phyloP scores from a whole-genome alignment of 2,797 vertebrate genomes.

The Emys orbicularis region DNA sequence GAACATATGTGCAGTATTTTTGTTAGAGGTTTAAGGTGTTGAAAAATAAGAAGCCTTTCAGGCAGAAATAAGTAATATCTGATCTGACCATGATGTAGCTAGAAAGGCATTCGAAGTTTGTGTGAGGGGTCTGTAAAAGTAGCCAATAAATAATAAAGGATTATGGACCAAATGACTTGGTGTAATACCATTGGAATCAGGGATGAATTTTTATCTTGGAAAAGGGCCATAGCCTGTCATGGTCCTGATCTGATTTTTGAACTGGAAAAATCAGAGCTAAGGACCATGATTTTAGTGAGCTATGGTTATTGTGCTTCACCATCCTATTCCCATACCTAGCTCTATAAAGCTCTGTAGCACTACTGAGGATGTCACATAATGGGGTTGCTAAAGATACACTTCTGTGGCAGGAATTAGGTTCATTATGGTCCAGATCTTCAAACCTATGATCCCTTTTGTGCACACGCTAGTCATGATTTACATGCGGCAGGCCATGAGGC shows the following conservation, averaged over 20 bases:
- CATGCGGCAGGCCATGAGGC: background rate
- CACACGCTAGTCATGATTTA: background rate
- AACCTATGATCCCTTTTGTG: background rate
- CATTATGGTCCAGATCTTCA: rapidly evolving
- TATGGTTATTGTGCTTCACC: rapidly evolving
- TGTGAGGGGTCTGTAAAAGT: background rate
- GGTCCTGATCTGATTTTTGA: background rate
- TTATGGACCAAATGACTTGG: background rate
- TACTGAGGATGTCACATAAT: background rate
- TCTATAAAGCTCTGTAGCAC: background rate
- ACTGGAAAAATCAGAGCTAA: background rate
- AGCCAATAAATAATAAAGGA: background rate
- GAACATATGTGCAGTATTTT: background rate
- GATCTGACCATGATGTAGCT: background rate
- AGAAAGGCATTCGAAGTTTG: background rate
- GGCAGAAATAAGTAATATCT: background rate
- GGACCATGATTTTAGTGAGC: background rate
- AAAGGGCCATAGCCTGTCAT: background rate
- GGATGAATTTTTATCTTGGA: background rate
- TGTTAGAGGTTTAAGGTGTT: background rate
- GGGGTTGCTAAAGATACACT: background rate
- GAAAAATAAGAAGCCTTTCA: background rate
- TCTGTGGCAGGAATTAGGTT: background rate
- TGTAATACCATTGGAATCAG: background rate
- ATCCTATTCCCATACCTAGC: background rate